Evolutionary conservation across 2,888 invertebrate species (phyloP).

Genomic region (Amorpha juglandis): DNA sequence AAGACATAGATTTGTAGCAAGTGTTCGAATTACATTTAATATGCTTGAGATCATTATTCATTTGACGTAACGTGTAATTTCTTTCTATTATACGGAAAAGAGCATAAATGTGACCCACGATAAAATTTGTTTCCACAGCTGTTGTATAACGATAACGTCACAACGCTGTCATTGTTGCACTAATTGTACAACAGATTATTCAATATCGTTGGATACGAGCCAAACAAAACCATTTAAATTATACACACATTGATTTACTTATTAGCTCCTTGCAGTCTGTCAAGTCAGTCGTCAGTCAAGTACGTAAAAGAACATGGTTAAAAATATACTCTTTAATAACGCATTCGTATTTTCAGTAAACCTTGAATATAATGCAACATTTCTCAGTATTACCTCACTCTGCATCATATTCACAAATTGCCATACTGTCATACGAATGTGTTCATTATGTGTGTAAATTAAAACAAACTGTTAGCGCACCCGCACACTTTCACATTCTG

Average conservation of each 20-base stretch:
- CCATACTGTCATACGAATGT: constrained; percentile 23
- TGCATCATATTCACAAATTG: constrained; percentile 10
- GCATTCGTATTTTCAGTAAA: constrained; percentile 1
- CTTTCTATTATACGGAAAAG: too few species aligned
- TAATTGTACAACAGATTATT: constrained; percentile 2
- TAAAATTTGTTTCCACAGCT: too few species aligned
- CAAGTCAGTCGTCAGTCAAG: too few species aligned
- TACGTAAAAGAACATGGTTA: neutral
- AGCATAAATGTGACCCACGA: too few species aligned
- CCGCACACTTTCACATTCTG: constrained; percentile 67
- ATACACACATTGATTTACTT: neutral
- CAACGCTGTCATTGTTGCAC: neutral
- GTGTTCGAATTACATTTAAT: too few species aligned
- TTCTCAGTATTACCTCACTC: constrained; percentile 12
- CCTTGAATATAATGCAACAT: constrained; percentile 11
- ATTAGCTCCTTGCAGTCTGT: neutral
- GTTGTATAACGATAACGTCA: neutral
- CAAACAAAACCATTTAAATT: neutral
- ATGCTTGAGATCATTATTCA: too few species aligned
- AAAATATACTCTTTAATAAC: neutral
- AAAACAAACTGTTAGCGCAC: constrained; percentile 43
- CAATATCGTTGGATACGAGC: constrained; percentile 9
- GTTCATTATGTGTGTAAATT: constrained; percentile 33
- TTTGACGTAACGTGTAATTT: too few species aligned
- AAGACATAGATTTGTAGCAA: too few species aligned